These are phyloP conservation scores for Euplexia lucipara DNA, from an alignment of 2,888 invertebrate species.

Conservation along the genomic window DNA sequence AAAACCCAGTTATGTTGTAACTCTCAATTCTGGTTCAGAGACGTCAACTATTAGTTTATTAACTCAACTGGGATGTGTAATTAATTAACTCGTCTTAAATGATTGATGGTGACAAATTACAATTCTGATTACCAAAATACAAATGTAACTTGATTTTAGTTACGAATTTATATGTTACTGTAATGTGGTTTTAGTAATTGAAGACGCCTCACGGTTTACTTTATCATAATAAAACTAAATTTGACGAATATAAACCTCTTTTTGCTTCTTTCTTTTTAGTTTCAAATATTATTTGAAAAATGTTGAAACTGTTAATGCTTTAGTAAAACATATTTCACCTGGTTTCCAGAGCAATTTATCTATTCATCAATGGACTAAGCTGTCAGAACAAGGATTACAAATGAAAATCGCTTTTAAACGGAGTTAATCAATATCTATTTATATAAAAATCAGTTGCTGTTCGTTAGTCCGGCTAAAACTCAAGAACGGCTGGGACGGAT, in stretches of 20 bases:
- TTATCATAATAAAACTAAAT: too few species aligned
- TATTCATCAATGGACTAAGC: not conserved
- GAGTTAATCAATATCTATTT: not conserved
- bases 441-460: too few species aligned
- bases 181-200: not conserved
- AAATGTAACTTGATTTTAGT: constrained; percentile 31
- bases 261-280: too few species aligned
- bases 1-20: constrained; percentile 10
- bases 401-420: not conserved
- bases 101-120: constrained; percentile 61
- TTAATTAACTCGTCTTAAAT: constrained; percentile 58
- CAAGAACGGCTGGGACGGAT: too few species aligned
- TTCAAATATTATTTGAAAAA: too few species aligned
- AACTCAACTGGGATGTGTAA: constrained; percentile 50
- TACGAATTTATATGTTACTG: constrained; percentile 1
- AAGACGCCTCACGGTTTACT: not conserved
- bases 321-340: not conserved
- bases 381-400: not conserved
- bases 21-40: constrained; percentile 12
- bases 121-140: constrained; percentile 37
- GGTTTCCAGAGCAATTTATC: not conserved
- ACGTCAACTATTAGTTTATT: constrained; percentile 16
- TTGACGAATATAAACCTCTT: too few species aligned
- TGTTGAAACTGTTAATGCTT: not conserved
- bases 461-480: too few species aligned